Evolutionary conservation across 2,113 vertebrate genomes (phyloP).

Genomic region (Dicentrarchus labrax): DNA sequence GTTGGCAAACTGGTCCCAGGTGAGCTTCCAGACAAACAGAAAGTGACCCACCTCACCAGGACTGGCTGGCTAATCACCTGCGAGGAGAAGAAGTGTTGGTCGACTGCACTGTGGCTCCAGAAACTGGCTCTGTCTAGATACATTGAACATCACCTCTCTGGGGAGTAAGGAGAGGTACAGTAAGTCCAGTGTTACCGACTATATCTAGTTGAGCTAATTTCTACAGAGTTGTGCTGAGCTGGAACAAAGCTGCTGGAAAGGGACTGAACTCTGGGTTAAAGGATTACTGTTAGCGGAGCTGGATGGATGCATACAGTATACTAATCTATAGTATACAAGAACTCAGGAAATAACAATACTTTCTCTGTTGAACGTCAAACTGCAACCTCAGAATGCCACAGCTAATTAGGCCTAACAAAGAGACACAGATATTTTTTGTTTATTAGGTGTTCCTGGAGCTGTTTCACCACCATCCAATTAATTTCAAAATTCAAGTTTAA

Average conservation of each 20-base stretch:
- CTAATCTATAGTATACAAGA: neutral
- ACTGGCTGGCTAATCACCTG: slow-evolving; percentile 3
- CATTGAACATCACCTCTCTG: slow-evolving; percentile 4
- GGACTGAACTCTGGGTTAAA: slow-evolving; percentile 12
- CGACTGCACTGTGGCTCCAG: neutral
- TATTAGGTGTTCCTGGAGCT: too few species aligned
- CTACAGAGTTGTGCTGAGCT: slow-evolving; percentile 17
- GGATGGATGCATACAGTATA: neutral
- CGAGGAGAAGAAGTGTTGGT: slow-evolving; percentile 1
- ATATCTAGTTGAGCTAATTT: slow-evolving; percentile 38
- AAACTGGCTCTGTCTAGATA: slow-evolving; percentile 10
- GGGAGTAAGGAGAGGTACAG: slow-evolving; percentile 10
- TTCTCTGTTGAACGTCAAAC: neutral
- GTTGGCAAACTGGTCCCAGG: neutral
- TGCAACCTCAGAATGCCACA: neutral
- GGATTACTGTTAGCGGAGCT: slow-evolving; percentile 28
- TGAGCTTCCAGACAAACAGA: neutral
- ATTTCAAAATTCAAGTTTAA: neutral
- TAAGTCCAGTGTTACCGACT: slow-evolving; percentile 7
- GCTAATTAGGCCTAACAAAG: neutral
- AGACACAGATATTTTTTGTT: neutral
- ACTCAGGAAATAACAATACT: neutral
- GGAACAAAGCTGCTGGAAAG: slow-evolving; percentile 37
- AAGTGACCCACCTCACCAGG: neutral
- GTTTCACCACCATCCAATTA: too few species aligned